phyloP scores from a whole-genome alignment of 2,797 vertebrate species.

The Eremophila alpestris region DNA sequence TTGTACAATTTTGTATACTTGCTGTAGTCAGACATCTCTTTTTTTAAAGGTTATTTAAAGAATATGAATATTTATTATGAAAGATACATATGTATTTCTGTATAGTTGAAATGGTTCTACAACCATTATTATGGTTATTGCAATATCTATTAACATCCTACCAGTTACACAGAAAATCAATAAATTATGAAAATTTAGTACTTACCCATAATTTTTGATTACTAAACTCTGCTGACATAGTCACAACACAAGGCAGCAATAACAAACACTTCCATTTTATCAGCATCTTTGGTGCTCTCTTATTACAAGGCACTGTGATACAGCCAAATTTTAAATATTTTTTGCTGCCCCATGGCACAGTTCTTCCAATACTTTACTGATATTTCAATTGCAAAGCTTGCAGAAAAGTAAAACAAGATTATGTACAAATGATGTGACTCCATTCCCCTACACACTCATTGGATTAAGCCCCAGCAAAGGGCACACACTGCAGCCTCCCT shows the following conservation, averaged over 20 bases:
- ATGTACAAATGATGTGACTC: neutral
- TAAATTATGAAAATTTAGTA: neutral
- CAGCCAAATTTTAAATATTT: neutral
- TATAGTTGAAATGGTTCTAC: neutral
- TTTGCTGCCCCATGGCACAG: neutral
- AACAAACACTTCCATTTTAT: neutral
- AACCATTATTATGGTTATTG: neutral
- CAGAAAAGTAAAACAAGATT: neutral
- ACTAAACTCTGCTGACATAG: neutral
- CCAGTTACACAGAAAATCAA: neutral
- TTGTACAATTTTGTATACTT: neutral
- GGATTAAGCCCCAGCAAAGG: fast-evolving
- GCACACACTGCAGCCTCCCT: fast-evolving
- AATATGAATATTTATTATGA: neutral
- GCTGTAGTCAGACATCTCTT: neutral
- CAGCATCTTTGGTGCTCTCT: neutral
- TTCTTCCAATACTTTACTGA: neutral
- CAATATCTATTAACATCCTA: neutral
- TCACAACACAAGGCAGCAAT: neutral
- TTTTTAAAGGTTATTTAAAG: neutral
- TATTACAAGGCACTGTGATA: neutral
- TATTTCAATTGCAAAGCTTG: neutral
- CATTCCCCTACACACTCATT: neutral
- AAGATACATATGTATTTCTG: neutral
- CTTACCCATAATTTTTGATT: neutral